Evolutionary conservation across 1,140 invertebrate genomes (phyloP).

Genomic region (Caenorhabditis elegans): WBcel235 BX284605.5:12536501-12537000

Average conservation of each 20-base stretch:
- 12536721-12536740: no score
- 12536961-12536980: no score
- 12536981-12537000: no score
- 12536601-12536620: conserved; percentile 29
- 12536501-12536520: neutral
- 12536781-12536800: neutral
- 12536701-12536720: no score
- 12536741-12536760: no score
- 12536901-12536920: neutral
- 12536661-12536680: conserved; percentile 6
- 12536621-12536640: conserved; percentile 23
- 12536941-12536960: no score
- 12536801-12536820: no score
- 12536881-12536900: neutral
- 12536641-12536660: conserved; percentile 4
- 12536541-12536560: conserved; percentile 28
- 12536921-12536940: no score
- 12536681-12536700: neutral
- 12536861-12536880: neutral
- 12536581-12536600: conserved; percentile 23
- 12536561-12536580: conserved; percentile 23
- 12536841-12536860: neutral
- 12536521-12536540: neutral
- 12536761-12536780: no score
- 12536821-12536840: no score